Evolutionary conservation across 2,113 vertebrate genomes (phyloP).

Genomic region (Circaetus cinerascens): DNA sequence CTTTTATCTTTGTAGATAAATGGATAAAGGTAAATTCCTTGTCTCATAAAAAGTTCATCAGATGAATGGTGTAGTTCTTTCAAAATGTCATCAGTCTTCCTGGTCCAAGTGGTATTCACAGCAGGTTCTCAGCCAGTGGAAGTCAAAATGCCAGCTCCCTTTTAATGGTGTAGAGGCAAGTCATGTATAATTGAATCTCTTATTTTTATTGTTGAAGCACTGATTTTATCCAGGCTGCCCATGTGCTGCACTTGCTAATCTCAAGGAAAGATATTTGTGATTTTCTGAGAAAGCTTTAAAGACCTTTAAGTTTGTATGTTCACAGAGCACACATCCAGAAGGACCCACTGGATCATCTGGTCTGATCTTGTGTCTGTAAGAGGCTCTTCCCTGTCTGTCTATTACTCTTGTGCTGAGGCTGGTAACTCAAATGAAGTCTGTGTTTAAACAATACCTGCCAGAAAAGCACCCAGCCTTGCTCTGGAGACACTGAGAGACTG

Average conservation of each 20-base stretch:
- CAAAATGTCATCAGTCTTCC: conserved; percentile 39
- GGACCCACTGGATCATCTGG: not conserved
- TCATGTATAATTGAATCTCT: not conserved
- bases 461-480: not conserved
- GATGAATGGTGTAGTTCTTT: conserved; percentile 14
- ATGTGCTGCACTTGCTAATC: not conserved
- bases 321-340: not conserved
- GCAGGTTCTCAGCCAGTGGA: not conserved
- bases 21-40: not conserved
- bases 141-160: conserved; percentile 24
- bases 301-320: not conserved
- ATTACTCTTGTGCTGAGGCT: not conserved
- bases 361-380: not conserved
- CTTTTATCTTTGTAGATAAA: not conserved
- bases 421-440: not conserved
- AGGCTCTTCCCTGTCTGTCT: not conserved
- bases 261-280: not conserved
- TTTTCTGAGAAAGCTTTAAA: not conserved
- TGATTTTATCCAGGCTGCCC: not conserved
- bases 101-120: not conserved
- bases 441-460: not conserved
- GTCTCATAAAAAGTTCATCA: conserved; percentile 45
- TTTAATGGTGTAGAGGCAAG: not conserved
- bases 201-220: not conserved
- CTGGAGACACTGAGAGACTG: not conserved